These are phyloP conservation scores for Drosophila putrida DNA, from an alignment of 2,888 invertebrate species.

Conservation along the genomic window DNA sequence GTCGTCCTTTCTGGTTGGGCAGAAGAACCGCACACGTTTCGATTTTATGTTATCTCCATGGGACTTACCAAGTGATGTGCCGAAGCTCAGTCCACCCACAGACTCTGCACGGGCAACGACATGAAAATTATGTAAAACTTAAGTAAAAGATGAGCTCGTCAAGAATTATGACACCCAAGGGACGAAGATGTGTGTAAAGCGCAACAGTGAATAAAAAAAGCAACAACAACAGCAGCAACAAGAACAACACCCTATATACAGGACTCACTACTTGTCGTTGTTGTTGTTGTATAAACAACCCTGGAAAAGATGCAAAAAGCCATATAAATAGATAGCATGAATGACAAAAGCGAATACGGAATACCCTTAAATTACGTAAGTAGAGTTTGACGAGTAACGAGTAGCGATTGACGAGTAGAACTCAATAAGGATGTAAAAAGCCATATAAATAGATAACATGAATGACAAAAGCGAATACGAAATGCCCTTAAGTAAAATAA, in stretches of 20 bases:
- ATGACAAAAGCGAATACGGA: neutral
- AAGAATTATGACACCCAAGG: conserved; percentile 85
- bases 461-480: neutral
- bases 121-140: conserved; percentile 85
- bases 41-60: conserved; percentile 79
- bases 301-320: conserved; percentile 36
- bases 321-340: conserved; percentile 25
- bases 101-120: conserved; percentile 67
- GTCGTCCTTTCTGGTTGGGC: conserved; percentile 24
- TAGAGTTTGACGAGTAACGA: neutral
- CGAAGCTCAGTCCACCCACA: conserved; percentile 27
- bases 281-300: conserved; percentile 43
- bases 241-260: conserved; percentile 34
- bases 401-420: neutral
- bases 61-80: conserved; percentile 66
- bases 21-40: conserved; percentile 58
- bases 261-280: conserved; percentile 19
- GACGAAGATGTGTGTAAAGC: conserved; percentile 75
- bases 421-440: conserved; percentile 31
- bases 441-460: conserved; percentile 20
- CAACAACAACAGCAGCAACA: conserved; percentile 32
- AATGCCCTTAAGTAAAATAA: no score
- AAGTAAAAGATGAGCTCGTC: conserved; percentile 86
- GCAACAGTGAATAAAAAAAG: conserved; percentile 62
- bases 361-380: conserved; percentile 28